Conservation (phyloP, 1,140 invertebrate species). For the Cydia pomonella region DNA sequence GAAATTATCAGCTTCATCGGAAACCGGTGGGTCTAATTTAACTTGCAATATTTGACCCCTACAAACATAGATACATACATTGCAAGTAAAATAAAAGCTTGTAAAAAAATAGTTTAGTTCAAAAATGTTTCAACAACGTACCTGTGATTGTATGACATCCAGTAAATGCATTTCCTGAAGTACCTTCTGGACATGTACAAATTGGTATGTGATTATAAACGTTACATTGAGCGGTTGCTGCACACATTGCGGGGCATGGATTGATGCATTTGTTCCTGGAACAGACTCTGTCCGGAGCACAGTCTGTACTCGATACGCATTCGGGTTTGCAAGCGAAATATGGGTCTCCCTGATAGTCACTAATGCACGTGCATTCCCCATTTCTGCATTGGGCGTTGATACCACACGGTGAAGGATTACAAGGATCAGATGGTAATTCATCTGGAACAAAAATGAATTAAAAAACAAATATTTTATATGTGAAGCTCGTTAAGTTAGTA, state of each 20-base stretch:
- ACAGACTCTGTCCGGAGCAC: conserved; percentile 85
- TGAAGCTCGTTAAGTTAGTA: neutral
- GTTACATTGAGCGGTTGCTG: conserved; percentile 84
- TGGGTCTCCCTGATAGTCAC: conserved; percentile 86
- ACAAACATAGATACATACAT: no score
- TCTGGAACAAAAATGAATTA: conserved; percentile 61
- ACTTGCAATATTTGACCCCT: no score
- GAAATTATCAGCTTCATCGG: no score
- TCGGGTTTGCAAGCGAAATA: conserved; percentile 86
- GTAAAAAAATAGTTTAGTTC: no score
- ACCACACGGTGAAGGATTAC: conserved; percentile 87
- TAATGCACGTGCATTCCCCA: conserved; percentile 84
- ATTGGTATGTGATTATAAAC: conserved; percentile 87
- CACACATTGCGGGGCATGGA: conserved; percentile 87
- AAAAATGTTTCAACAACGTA: conserved; percentile 38
- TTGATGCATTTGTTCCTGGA: conserved; percentile 86
- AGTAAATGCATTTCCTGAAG: conserved; percentile 84
- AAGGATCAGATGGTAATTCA: conserved; percentile 81
- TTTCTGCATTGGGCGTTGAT: conserved; percentile 84
- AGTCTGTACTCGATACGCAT: conserved; percentile 86
- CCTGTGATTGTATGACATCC: conserved; percentile 78
- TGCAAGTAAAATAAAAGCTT: no score
- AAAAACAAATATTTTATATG: neutral
- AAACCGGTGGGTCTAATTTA: no score
- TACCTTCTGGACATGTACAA: conserved; percentile 84